Base-by-base conservation (phyloP, 2,888 invertebrate genomes). In the Xestia c-nigrum region DNA sequence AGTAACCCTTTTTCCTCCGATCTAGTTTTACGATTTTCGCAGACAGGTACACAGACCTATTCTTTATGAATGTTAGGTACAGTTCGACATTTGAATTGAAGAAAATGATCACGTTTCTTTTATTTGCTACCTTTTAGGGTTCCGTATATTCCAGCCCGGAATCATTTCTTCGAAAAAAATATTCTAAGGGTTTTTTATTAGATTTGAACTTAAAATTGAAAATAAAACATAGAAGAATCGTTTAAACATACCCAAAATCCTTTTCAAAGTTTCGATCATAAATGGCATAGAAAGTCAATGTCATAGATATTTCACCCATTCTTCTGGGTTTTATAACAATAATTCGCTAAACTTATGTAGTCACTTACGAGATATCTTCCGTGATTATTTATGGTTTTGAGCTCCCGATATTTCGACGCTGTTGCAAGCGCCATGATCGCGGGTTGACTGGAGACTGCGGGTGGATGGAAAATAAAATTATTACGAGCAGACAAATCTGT, bases 1-100 rank as follows among this genome's bases (percentile, higher is more conserved):
- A 69, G 59, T 59, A 57, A 78, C 71, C 85, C 75, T 63, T 78
- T 84, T 31, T 24, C 40, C 52, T 70, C 67, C 67, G 31, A 80
- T 80, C 59, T 19, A 57, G 73, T 68, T 84, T 76, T 74, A 78
- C 64, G 57, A 31, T 24, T 66, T 65, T 38, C 24, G 10, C 59
- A n/a, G 52, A 50, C 61, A 67, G 59, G 61, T 59, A 69, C 9
- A 73, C 57, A 61, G 31, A 21, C 59, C 19, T 50, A 67, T 71
- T 73, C 63, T 72, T 59, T 80, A 67, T 72, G 19, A 43, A 64
- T 69, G 24, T 67, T 19, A 61, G 38, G 61, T 47, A n/a, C 24
- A 19, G 38, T 43, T 43, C 31, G 14, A 67, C 67, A 76, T 21
- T 46, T 43, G 43, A 68, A 68, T 63, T 79, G 55, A 68, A 64